phyloP scores from a whole-genome alignment of 2,888 invertebrate genomes.

The Drosophila bunnanda region DNA sequence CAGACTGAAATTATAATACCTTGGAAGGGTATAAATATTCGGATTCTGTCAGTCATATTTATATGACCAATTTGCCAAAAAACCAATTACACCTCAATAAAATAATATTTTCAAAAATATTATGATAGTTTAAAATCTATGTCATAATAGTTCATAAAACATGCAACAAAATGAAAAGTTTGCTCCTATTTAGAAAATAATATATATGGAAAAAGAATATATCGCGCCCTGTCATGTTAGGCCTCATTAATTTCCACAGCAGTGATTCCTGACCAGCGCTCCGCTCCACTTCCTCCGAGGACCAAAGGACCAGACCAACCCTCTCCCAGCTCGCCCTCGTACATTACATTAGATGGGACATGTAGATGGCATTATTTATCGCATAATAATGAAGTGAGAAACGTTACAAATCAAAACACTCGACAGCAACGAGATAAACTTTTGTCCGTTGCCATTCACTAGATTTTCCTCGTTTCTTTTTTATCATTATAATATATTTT shows the following conservation, averaged over 20 bases:
- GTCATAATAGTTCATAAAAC: neutral
- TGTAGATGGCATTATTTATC: slow-evolving; percentile 76
- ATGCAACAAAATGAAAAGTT: neutral
- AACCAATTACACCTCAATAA: no score
- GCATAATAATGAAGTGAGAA: slow-evolving; percentile 84
- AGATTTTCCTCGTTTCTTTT: slow-evolving; percentile 42
- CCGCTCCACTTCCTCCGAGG: slow-evolving; percentile 63
- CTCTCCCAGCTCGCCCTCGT: slow-evolving; percentile 44
- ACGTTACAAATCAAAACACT: slow-evolving; percentile 84
- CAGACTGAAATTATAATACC: no score
- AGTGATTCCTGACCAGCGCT: slow-evolving; percentile 38
- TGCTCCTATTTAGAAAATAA: slow-evolving; percentile 4
- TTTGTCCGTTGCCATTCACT: slow-evolving; percentile 36
- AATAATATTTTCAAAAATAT: no score
- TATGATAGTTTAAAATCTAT: neutral
- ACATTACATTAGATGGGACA: slow-evolving; percentile 40
- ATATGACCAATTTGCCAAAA: no score
- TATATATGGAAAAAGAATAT: slow-evolving; percentile 10
- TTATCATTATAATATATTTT: slow-evolving; percentile 77
- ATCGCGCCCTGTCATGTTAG: slow-evolving; percentile 59
- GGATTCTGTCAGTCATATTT: no score
- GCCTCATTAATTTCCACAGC: slow-evolving; percentile 66
- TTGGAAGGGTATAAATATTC: no score
- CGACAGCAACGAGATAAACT: slow-evolving; percentile 81
- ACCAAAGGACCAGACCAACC: slow-evolving; percentile 31